Conservation (phyloP, 2,888 invertebrate species). For the Chrysolina haemoptera region DNA sequence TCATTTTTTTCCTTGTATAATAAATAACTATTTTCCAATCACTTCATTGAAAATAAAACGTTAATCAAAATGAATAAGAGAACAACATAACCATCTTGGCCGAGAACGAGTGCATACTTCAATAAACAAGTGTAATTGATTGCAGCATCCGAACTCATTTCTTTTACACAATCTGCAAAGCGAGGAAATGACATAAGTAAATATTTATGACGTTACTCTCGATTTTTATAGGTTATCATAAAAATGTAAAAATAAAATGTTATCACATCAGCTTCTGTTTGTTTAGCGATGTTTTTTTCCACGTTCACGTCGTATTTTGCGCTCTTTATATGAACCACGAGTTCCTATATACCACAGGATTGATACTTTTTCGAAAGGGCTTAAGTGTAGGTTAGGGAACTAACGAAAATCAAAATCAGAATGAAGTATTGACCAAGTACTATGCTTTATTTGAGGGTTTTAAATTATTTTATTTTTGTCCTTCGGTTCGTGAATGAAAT, state of each 20-base stretch:
- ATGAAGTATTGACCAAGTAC: too few relatives aligned
- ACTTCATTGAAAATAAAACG: too few relatives aligned
- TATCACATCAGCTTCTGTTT: conserved; percentile 22
- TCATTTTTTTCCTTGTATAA: too few relatives aligned
- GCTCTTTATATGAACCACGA: neutral
- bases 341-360: neutral
- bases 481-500: too few relatives aligned
- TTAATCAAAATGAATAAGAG: too few relatives aligned
- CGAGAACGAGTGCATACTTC: neutral
- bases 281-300: conserved; percentile 6
- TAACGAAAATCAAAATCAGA: too few relatives aligned
- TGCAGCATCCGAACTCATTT: conserved; percentile 3
- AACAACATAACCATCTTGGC: neutral
- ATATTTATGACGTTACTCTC: conserved; percentile 34
- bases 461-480: too few relatives aligned
- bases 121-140: neutral
- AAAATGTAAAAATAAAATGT: conserved; percentile 29
- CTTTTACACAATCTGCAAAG: conserved; percentile 2
- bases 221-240: conserved; percentile 42
- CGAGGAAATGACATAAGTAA: conserved; percentile 44
- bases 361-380: too few relatives aligned
- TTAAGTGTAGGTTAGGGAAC: too few relatives aligned
- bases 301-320: neutral
- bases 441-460: too few relatives aligned
- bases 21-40: too few relatives aligned